phyloP scores from a whole-genome alignment of 2,797 vertebrate species.

The Gambelia wislizenii region DNA sequence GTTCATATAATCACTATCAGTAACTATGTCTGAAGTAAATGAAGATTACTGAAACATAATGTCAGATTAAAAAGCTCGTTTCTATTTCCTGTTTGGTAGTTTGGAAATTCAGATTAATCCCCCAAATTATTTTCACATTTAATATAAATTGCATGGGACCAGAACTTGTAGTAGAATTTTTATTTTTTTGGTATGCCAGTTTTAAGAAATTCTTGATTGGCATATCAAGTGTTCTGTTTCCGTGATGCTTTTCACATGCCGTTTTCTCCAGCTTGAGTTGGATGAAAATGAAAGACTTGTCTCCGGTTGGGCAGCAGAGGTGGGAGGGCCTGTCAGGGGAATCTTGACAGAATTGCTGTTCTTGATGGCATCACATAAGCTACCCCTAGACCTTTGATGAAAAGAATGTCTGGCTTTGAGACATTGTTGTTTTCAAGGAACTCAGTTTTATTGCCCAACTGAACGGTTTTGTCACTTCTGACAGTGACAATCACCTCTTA shows the following conservation, averaged over 20 bases:
- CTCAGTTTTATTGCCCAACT: not conserved
- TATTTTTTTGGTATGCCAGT: not conserved
- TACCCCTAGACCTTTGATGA: not conserved
- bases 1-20: not conserved
- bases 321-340: not conserved
- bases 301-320: not conserved
- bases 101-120: not conserved
- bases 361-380: not conserved
- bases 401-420: not conserved
- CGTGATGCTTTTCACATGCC: not conserved
- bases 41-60: not conserved
- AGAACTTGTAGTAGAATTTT: not conserved
- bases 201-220: not conserved
- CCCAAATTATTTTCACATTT: not conserved
- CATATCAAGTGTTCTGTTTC: not conserved
- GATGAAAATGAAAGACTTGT: not conserved
- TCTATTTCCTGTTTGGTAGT: not conserved
- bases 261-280: not conserved
- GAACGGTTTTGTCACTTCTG: not conserved
- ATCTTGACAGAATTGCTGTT: not conserved
- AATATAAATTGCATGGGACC: not conserved
- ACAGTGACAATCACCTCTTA: not conserved
- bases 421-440: not conserved
- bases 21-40: conserved; percentile 40
- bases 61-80: not conserved